Evolutionary conservation across 2,113 vertebrate genomes (phyloP).

Genomic region (Peucedramus taeniatus): DNA sequence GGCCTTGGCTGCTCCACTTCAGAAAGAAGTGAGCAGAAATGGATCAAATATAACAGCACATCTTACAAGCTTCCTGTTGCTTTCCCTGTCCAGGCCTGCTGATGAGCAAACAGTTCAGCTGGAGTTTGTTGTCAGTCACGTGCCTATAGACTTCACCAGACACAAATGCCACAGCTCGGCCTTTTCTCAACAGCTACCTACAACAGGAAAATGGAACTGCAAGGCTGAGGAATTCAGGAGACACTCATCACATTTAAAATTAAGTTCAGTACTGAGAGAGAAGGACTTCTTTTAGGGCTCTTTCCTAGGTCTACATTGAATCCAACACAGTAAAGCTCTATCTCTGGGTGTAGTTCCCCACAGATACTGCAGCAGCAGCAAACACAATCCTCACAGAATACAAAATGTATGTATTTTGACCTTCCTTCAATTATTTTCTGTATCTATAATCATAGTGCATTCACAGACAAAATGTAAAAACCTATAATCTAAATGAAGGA

Average conservation of each 20-base stretch:
- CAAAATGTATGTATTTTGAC: neutral
- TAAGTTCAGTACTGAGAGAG: neutral
- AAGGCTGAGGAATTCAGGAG: neutral
- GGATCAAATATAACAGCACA: neutral
- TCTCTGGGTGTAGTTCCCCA: neutral
- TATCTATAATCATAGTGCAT: neutral
- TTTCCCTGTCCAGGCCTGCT: neutral
- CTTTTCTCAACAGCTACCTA: neutral
- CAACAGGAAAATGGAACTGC: neutral
- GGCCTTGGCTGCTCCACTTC: neutral
- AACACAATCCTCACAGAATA: neutral
- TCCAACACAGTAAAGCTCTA: neutral
- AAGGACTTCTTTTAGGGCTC: neutral
- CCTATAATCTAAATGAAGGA: conserved; percentile 9
- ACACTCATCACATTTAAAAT: neutral
- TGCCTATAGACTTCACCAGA: neutral
- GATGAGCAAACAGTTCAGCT: neutral
- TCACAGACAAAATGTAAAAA: neutral
- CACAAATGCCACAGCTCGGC: neutral
- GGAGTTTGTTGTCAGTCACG: neutral
- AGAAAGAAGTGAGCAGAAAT: too few relatives aligned
- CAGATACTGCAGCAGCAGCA: neutral
- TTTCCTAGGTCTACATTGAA: neutral
- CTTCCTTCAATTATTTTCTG: neutral
- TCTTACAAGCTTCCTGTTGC: fast-evolving